Evolutionary conservation across 1,140 invertebrate genomes (phyloP), one percentile per base, ranked within the genome.

Genomic region (Drosophila sucinea): DNA sequence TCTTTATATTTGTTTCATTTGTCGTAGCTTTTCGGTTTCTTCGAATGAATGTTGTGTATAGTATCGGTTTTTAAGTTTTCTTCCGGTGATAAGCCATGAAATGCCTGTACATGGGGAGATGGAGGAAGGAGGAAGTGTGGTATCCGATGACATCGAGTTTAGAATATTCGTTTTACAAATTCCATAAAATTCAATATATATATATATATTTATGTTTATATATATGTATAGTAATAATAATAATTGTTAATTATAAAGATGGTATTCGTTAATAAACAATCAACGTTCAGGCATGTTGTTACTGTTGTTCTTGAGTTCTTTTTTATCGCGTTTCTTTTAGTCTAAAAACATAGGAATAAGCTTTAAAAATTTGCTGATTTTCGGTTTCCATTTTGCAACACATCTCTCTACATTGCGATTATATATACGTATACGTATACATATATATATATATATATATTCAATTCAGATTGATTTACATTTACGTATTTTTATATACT

Each of bases 401-500:
- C 44, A 51, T 51, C 23, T 27, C 44, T 51, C n/a, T 11, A 41
- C 17, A 17, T 17, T 17, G 17, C 17, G 17, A 17, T 17, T 41
- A 67, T 61, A 61, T 73, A 55, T 69, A 8, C 60, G 56, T 60
- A 73, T 62, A 8, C 60, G 56, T 60, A 73, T 62, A 51, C 70
- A 65, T 78, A 74, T 79, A 60, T 60, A 62, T 61, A 74, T 63
- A 57, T 73, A 67, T 78, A 74, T 78, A 60, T 60, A 70, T 60
- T 71, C 44, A 51, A 3, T 27, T 25, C 23, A 51, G 27, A 51
- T 51, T 23, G 44, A 51, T 51, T 51, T 51, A 51, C 44, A 27
- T 51, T 51, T 51, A 25, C 44, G 44, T 51, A 51, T 51, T 51
- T 51, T 27, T 47, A 47, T 51, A 51, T 51, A 25, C 27, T 25